phyloP scores from a whole-genome alignment of 2,797 vertebrate species.

The Loriculus beryllinus region DNA sequence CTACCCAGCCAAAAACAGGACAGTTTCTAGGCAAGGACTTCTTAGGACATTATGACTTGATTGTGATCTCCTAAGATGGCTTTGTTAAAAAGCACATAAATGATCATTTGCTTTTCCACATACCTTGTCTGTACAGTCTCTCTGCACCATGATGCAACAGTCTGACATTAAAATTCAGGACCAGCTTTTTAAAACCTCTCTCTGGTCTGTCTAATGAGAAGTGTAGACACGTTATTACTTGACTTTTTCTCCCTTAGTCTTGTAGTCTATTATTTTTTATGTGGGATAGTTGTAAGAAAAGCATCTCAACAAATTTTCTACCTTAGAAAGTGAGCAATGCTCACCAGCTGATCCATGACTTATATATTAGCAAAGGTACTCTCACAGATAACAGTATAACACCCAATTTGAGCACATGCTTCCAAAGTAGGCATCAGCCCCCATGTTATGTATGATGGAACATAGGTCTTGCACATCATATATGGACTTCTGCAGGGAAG shows the following conservation, averaged over 20 bases:
- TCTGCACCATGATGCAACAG: neutral
- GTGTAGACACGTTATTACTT: neutral
- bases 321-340: neutral
- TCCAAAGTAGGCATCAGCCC: neutral
- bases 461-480: neutral
- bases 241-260: neutral
- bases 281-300: conserved; percentile 10
- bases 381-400: conserved; percentile 22
- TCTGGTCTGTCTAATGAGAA: conserved; percentile 18
- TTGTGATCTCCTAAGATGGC: neutral
- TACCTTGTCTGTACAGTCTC: neutral
- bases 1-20: neutral
- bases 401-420: neutral
- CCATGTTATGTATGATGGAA: neutral
- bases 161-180: neutral
- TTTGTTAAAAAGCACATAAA: neutral
- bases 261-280: neutral
- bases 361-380: conserved; percentile 52
- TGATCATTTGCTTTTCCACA: neutral
- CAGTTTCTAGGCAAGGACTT: neutral
- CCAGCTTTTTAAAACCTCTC: neutral
- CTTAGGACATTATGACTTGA: neutral
- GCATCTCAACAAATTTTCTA: conserved; percentile 45
- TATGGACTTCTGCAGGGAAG: neutral
- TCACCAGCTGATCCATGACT: conserved; percentile 29